phyloP scores from a whole-genome alignment of 2,888 invertebrate species.

The Thera obeliscata region DNA sequence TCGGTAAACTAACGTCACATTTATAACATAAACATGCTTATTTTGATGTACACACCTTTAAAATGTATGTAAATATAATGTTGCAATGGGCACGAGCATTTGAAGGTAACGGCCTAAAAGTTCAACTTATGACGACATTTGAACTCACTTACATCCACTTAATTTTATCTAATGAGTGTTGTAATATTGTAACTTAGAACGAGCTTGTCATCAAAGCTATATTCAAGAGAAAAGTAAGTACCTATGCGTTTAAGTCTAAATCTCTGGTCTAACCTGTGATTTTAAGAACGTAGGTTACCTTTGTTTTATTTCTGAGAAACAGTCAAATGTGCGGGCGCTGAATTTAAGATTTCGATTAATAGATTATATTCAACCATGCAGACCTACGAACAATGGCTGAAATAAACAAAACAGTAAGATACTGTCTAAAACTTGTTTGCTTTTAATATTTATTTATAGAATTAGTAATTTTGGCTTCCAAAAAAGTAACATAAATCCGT shows the following conservation, averaged over 20 bases:
- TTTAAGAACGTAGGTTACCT: slow-evolving; percentile 34
- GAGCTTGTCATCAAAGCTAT: slow-evolving; percentile 29
- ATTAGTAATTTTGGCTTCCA: neutral
- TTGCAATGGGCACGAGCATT: slow-evolving; percentile 45
- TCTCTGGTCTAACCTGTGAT: slow-evolving; percentile 4
- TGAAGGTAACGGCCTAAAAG: slow-evolving; percentile 49
- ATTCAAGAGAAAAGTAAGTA: neutral
- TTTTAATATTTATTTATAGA: neutral
- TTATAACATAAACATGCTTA: slow-evolving; percentile 28
- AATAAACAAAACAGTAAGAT: neutral
- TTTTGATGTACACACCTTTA: slow-evolving; percentile 26
- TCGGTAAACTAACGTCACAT: slow-evolving; percentile 19
- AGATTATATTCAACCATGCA: slow-evolving; percentile 1
- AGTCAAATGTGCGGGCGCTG: slow-evolving; percentile 55
- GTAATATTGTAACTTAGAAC: slow-evolving; percentile 40
- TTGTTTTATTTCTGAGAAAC: slow-evolving; percentile 72
- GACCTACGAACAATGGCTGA: slow-evolving; percentile 5
- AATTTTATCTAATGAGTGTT: slow-evolving; percentile 48
- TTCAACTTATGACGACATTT: slow-evolving; percentile 50
- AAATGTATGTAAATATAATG: slow-evolving; percentile 33
- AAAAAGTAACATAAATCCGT: neutral
- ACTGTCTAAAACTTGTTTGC: neutral
- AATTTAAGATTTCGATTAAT: slow-evolving; percentile 54
- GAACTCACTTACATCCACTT: slow-evolving; percentile 41
- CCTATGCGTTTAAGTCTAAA: neutral